Percentiles rank a stretch among this genome's conserved stretches.
Conservation (phyloP, 2,797 vertebrate species). For the Halcyon chelicuti region DNA sequence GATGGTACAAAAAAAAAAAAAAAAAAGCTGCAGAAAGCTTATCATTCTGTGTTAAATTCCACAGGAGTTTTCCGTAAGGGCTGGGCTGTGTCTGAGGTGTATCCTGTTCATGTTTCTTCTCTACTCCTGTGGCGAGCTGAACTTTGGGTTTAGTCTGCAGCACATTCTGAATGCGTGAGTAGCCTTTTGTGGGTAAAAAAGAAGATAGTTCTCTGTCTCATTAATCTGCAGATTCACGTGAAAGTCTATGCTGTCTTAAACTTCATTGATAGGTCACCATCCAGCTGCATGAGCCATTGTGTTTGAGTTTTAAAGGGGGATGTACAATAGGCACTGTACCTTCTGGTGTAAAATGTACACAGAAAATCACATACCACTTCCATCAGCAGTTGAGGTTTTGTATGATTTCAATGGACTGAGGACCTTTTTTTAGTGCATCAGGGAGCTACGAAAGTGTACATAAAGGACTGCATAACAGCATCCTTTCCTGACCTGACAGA, state of each 20-base stretch:
- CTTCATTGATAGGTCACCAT: conserved; percentile 80
- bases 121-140: conserved; percentile 73
- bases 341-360: conserved; percentile 79
- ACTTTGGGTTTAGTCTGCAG: conserved; percentile 80
- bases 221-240: conserved; percentile 79
- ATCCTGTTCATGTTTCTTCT: conserved; percentile 53
- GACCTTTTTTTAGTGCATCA: conserved; percentile 74
- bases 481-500: conserved; percentile 70
- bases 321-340: conserved; percentile 79
- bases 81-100: conserved; percentile 48
- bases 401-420: conserved; percentile 81
- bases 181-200: conserved; percentile 80
- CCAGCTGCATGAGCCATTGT: conserved; percentile 78
- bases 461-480: conserved; percentile 76
- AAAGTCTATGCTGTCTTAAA: conserved; percentile 79
- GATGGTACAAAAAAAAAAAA: background rate
- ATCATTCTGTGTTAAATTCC: conserved; percentile 58
- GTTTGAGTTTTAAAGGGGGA: conserved; percentile 81
- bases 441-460: conserved; percentile 78
- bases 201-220: conserved; percentile 74
- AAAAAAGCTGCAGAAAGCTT: background rate
- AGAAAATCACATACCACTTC: conserved; percentile 78
- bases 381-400: conserved; percentile 80
- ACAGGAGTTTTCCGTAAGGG: conserved; percentile 51
- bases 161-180: conserved; percentile 74